Conservation (phyloP, 2,113 vertebrate genomes). For the Odontophorus gujanensis region DNA sequence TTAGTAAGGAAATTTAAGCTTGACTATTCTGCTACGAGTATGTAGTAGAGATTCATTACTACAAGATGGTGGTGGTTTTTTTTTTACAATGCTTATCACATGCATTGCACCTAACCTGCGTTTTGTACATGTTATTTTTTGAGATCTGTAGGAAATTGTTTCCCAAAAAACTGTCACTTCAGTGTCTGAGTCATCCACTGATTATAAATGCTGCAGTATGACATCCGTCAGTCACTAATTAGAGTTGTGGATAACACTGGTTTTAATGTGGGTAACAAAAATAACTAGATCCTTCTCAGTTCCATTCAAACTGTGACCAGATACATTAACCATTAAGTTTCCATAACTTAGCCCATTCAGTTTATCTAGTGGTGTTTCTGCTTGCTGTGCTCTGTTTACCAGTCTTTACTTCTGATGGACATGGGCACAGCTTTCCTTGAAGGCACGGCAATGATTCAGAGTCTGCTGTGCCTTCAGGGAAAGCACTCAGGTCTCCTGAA, state of each 20-base stretch:
- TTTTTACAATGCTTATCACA: background rate
- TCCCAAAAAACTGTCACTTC: background rate
- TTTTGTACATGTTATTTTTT: background rate
- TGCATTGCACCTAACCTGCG: background rate
- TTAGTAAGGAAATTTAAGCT: background rate
- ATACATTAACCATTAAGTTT: accelerated
- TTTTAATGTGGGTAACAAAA: background rate
- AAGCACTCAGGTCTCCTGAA: background rate
- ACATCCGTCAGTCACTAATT: background rate
- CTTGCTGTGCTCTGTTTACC: background rate
- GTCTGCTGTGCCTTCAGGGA: background rate
- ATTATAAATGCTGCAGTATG: background rate
- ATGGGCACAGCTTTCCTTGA: background rate
- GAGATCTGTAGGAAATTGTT: background rate
- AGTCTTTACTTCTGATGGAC: background rate
- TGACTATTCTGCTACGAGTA: background rate
- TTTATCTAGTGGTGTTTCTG: background rate
- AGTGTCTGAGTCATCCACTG: background rate
- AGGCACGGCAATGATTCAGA: no score
- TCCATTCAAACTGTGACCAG: background rate
- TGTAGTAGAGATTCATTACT: background rate
- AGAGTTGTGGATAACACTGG: background rate
- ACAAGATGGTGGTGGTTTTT: background rate
- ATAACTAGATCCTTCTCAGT: background rate
- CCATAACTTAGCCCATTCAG: background rate